Conservation (phyloP, 2,888 invertebrate genomes). For the Xestia xanthographa region DNA sequence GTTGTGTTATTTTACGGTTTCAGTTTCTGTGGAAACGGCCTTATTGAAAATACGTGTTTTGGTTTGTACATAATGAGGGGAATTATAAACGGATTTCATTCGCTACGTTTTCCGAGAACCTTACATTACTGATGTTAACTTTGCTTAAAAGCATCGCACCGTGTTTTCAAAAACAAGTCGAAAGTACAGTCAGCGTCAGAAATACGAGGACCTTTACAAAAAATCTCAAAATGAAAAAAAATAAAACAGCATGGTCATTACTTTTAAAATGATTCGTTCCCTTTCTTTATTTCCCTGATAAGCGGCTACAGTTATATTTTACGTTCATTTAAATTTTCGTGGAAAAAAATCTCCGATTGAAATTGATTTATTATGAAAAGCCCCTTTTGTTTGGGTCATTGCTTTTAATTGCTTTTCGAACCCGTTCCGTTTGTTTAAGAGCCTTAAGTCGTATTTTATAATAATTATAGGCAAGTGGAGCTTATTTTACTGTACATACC, state of each 20-base stretch:
- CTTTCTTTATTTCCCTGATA: slow-evolving; percentile 27
- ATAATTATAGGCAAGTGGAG: slow-evolving; percentile 29
- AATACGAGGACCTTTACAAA: background rate
- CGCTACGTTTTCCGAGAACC: slow-evolving; percentile 2
- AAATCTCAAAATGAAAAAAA: slow-evolving; percentile 19
- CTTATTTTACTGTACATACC: background rate
- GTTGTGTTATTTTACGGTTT: slow-evolving; percentile 5
- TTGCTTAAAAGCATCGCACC: slow-evolving; percentile 26
- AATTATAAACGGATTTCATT: slow-evolving; percentile 9
- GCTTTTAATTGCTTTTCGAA: slow-evolving; percentile 67
- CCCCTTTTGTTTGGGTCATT: slow-evolving; percentile 64
- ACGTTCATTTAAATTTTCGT: slow-evolving; percentile 37
- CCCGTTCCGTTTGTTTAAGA: slow-evolving; percentile 60
- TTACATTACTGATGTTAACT: slow-evolving; percentile 23
- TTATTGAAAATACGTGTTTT: slow-evolving; percentile 16
- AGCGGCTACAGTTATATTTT: slow-evolving; percentile 54
- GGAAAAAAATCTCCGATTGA: slow-evolving; percentile 45
- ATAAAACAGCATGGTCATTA: slow-evolving; percentile 18
- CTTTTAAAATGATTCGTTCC: slow-evolving; percentile 39
- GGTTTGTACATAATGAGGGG: slow-evolving; percentile 10
- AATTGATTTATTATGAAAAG: slow-evolving; percentile 65
- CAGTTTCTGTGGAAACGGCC: slow-evolving; percentile 19
- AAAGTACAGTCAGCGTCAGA: slow-evolving; percentile 16
- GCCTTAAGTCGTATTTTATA: slow-evolving; percentile 50
- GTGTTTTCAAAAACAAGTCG: slow-evolving; percentile 19